Base-by-base conservation (phyloP, 2,113 vertebrate genomes). In the Rhabdornis inornatus region DNA sequence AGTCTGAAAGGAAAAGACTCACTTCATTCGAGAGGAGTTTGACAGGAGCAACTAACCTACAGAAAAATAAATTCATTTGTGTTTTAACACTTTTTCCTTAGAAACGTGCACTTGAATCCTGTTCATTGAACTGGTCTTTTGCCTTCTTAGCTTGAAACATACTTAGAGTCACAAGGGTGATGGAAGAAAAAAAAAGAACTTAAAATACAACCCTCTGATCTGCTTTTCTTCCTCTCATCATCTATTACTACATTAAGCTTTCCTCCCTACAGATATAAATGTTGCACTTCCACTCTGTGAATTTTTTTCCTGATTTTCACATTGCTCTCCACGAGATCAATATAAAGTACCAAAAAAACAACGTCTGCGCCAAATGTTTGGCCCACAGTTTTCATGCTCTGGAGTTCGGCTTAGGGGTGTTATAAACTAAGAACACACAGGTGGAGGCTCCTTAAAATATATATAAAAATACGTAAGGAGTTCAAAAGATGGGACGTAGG, bases 41-140 rank as follows among this genome's bases (percentile, higher is more conserved):
- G 37, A 83, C 37, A 74, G n/a, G 6, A 74, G 11, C 28, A 64
- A 16, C 35, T 47, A 80, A 28, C 10, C 42, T 53, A 68, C 21
- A n/a, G 8, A 71, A 44, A 71, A 12, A 40, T 11, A 18, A 49
- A 5, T 74, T 39, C 3, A 45, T n/a, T 35, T 82, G 24, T 4
- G 12, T 30, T 68, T 52, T 15, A 71, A 22, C 4, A 18, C 0
- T 40, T 59, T 55, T 42, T 49, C 39, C 45, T 50, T n/a, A 33
- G 13, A 69, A 61, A n/a, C 0, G 0, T 2, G 4, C 25, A 28
- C 15, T 9, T 27, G 6, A 74, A 47, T 21, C 13, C 24, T 31
- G 1, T 22, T 44, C 40, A 31, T 9, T 5, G 0, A 65, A 37
- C 3, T 2, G 1, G 12, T n/a, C 17, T 33, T 45, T 44, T 55